These are phyloP conservation scores for Acanthosepion pharaonis DNA, from an alignment of 2,888 invertebrate species.

Conservation along the genomic window DNA sequence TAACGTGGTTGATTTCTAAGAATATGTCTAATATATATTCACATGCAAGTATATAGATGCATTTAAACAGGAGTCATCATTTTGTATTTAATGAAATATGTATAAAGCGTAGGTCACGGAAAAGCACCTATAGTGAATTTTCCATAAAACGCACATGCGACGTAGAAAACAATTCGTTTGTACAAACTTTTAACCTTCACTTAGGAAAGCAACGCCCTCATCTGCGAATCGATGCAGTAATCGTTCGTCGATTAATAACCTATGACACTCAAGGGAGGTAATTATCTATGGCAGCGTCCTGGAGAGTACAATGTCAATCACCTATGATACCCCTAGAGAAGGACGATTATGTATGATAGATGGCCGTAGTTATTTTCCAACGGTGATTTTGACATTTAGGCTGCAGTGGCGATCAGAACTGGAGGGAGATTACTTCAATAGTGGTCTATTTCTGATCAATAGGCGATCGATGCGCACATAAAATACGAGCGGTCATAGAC, in stretches of 20 bases:
- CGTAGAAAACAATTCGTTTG: not conserved
- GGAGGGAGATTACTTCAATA: not conserved
- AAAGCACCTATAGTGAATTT: not conserved
- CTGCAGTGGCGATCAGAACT: not conserved
- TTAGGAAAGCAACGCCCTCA: not conserved
- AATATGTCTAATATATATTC: not conserved
- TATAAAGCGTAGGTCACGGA: not conserved
- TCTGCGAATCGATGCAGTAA: not conserved
- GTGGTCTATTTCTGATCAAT: no score
- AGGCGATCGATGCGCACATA: no score
- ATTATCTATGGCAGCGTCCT: not conserved
- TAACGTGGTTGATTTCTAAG: no score
- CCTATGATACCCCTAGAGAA: not conserved
- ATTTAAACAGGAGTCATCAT: not conserved
- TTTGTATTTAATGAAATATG: not conserved
- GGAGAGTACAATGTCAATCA: not conserved
- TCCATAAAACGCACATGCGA: not conserved
- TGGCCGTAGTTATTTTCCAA: not conserved
- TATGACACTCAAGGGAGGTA: conserved; percentile 33
- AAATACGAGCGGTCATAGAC: no score
- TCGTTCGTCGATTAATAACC: conserved; percentile 15
- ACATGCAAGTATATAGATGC: not conserved
- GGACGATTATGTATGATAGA: not conserved
- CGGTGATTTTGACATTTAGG: not conserved
- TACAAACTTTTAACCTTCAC: not conserved